These are phyloP conservation scores for Hormaphis cornu DNA, from an alignment of 1,140 invertebrate species.

Conservation along the genomic window DNA sequence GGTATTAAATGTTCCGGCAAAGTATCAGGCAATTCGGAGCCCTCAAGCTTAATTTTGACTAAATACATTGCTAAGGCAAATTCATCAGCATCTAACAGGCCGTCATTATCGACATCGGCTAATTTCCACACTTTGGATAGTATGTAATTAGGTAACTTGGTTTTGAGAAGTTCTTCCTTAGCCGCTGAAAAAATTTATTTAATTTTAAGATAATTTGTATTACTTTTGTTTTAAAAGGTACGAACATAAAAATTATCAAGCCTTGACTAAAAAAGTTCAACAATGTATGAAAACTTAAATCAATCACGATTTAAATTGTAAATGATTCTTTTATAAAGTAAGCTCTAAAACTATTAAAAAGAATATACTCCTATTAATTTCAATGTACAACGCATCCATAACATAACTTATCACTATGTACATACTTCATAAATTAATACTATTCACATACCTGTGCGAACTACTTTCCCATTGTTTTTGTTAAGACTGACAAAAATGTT, in stretches of 20 bases:
- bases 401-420: too few relatives aligned
- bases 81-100: slow-evolving; percentile 89
- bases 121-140: slow-evolving; percentile 97
- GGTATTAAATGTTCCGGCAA: slow-evolving; percentile 91
- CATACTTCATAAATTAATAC: too few relatives aligned
- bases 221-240: too few relatives aligned
- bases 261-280: too few relatives aligned
- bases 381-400: too few relatives aligned
- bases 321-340: too few relatives aligned
- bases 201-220: too few relatives aligned
- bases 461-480: slow-evolving; percentile 89
- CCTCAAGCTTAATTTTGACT: slow-evolving; percentile 88
- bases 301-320: too few relatives aligned
- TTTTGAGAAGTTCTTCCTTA: slow-evolving; percentile 95
- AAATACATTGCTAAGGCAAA: slow-evolving; percentile 98
- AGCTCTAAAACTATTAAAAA: too few relatives aligned
- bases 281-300: too few relatives aligned
- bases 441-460: slow-evolving; percentile 64
- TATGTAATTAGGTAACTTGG: slow-evolving; percentile 93
- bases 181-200: slow-evolving; percentile 71
- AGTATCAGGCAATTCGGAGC: slow-evolving; percentile 82
- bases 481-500: slow-evolving; percentile 72
- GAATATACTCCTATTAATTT: too few relatives aligned
- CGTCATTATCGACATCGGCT: slow-evolving; percentile 93
- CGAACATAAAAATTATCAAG: too few relatives aligned